These are phyloP conservation scores for Myotis planiceps DNA, from an alignment of 2,797 vertebrate species.

Conservation along the genomic window DNA sequence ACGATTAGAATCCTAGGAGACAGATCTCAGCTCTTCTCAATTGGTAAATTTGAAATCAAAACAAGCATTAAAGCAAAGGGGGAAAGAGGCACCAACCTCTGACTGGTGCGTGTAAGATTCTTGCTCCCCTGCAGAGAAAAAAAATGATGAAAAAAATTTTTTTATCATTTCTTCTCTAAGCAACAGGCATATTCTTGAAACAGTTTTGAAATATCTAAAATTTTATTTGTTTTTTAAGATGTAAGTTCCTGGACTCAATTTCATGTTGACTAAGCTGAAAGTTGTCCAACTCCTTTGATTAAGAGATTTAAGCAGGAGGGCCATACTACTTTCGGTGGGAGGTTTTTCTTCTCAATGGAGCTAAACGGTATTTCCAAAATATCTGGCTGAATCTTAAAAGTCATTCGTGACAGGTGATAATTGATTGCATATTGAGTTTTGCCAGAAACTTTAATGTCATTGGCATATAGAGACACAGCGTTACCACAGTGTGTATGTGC, in stretches of 20 bases:
- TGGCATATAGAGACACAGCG: slow-evolving; percentile 76
- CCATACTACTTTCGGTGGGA: slow-evolving; percentile 71
- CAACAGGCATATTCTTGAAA: slow-evolving; percentile 55
- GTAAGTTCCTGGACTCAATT: slow-evolving; percentile 49
- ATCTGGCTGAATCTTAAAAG: slow-evolving; percentile 85
- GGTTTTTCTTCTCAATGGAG: slow-evolving; percentile 70
- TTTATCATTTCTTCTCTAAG: slow-evolving; percentile 67
- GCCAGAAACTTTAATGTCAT: slow-evolving; percentile 82
- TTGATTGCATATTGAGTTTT: slow-evolving; percentile 83
- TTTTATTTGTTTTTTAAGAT: slow-evolving; percentile 57
- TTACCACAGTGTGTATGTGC: slow-evolving; percentile 49
- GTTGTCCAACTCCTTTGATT: slow-evolving; percentile 74
- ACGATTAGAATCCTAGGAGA: background rate
- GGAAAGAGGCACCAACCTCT: background rate
- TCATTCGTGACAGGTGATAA: slow-evolving; percentile 85
- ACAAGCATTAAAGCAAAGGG: background rate
- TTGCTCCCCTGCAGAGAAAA: slow-evolving; percentile 34
- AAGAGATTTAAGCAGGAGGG: slow-evolving; percentile 67
- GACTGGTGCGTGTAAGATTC: background rate
- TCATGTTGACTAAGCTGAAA: slow-evolving; percentile 72
- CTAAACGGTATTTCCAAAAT: slow-evolving; percentile 74
- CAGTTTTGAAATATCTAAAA: slow-evolving; percentile 68
- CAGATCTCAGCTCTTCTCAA: slow-evolving; percentile 22
- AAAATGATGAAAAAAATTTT: slow-evolving; percentile 53
- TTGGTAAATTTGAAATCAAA: slow-evolving; percentile 42